A percentile compares a stretch with the other conserved stretches of the same genome.
These are phyloP conservation scores for Ophion ellenae DNA, from an alignment of 2,888 invertebrate species.

Conservation along the genomic window DNA sequence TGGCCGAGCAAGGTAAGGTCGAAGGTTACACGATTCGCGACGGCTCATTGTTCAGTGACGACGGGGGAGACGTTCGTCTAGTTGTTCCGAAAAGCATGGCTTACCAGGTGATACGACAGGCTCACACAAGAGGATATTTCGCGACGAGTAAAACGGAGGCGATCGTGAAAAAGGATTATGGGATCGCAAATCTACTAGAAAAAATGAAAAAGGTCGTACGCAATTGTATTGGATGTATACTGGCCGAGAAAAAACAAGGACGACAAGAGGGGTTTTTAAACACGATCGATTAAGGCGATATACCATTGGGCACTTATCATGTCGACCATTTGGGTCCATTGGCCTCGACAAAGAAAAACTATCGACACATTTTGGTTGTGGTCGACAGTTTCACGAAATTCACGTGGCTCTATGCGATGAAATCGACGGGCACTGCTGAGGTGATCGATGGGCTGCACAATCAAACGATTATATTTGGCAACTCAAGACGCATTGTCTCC, in stretches of 20 bases:
- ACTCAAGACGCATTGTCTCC: background rate
- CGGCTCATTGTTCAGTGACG: conserved; percentile 19
- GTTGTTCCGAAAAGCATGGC: background rate
- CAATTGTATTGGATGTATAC: no score
- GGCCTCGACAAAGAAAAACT: no score
- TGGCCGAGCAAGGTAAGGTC: background rate
- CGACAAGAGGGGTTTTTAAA: no score
- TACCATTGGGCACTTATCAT: background rate
- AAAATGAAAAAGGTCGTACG: no score
- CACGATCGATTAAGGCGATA: background rate
- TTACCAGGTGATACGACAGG: background rate
- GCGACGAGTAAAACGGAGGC: background rate
- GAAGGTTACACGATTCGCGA: conserved; percentile 30
- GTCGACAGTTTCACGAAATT: background rate
- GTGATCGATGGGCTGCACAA: background rate
- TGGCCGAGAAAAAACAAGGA: no score
- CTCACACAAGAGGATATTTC: conserved; percentile 3
- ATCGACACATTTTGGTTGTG: background rate
- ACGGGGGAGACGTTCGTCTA: background rate
- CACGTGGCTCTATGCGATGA: conserved; percentile 7
- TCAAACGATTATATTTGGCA: background rate
- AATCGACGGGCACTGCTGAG: background rate
- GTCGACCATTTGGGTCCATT: background rate
- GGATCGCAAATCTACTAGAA: background rate
- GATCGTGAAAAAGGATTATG: background rate